Base-by-base conservation (phyloP, 2,797 vertebrate genomes). In the Carapus acus region DNA sequence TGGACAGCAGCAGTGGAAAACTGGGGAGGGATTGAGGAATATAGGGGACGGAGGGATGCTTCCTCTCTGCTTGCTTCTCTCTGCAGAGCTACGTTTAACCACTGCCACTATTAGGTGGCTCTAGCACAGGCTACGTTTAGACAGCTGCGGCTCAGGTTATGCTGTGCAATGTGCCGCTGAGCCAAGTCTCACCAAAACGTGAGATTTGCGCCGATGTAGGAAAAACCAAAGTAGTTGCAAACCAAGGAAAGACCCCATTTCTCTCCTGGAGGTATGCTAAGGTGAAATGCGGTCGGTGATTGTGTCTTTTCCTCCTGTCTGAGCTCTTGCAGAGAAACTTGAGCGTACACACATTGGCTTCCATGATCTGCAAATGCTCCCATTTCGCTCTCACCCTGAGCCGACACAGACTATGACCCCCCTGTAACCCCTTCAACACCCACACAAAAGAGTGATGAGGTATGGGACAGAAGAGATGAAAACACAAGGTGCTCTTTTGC, bases 181-280 rank as follows among this genome's bases (percentile, higher is more conserved):
- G 68, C 65, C 72, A 76, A 74, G 61, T 65, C 59, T 64, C 55
- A 49, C 55, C 72, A 45, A 43, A 14, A 44, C 57, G 61, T n/a
- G 18, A 65, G 65, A 69, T 74, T 74, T 67, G 55, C 57, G 69
- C 64, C 67, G 54, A 54, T 58, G 77, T 74, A 31, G 15, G 67
- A 78, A n/a, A 71, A 66, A 42, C 50, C 4, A 2, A 59, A 59
- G 36, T 53, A 61, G 41, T 58, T 49, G 42, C 46, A 43, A 60
- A 58, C 41, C 61, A 48, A 69, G 29, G 64, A 36, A 69, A 43
- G 58, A 54, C 70, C 49, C 71, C 58, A 63, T 67, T 60, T 53
- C 58, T 27, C 24, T 27, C 22, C 31, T 69, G 52, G 61, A 45
- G 29, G 69, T 67, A 51, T 62, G 37, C 58, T 59, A 69, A 71